phyloP scores from a whole-genome alignment of 2,113 vertebrate genomes.

The Dicentrarchus labrax region DNA sequence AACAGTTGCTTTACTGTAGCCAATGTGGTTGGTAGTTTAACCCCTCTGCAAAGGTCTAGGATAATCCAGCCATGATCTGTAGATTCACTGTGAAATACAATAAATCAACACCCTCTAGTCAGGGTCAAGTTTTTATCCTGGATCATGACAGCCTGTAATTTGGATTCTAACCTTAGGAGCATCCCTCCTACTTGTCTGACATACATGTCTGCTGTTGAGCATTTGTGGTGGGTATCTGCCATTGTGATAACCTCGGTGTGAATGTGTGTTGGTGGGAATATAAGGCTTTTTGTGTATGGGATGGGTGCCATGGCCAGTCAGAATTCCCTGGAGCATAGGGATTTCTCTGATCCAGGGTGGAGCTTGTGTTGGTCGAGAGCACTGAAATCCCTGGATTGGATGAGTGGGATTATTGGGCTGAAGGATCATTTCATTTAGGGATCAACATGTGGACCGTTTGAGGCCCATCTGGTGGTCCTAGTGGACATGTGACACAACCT shows the following conservation, averaged over 20 bases:
- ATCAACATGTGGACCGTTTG: conserved; percentile 76
- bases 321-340: conserved; percentile 61
- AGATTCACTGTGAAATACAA: conserved; percentile 21
- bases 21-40: conserved; percentile 13
- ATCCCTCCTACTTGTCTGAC: background rate
- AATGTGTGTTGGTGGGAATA: background rate
- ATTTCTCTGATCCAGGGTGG: conserved; percentile 51
- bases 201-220: background rate
- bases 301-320: conserved; percentile 12
- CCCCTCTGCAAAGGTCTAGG: background rate
- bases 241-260: background rate
- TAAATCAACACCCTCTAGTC: background rate
- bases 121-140: background rate
- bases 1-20: background rate
- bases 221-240: background rate
- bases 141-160: background rate
- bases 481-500: conserved; percentile 63
- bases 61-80: conserved; percentile 2
- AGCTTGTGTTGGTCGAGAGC: conserved; percentile 44
- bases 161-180: background rate
- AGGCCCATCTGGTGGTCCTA: conserved; percentile 75
- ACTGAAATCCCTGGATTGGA: conserved; percentile 68
- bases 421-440: conserved; percentile 81
- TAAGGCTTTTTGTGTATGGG: background rate
- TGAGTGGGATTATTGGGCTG: conserved; percentile 79